Evolutionary conservation across 2,888 invertebrate genomes (phyloP).

Genomic region (Athrips mouffetella): DNA sequence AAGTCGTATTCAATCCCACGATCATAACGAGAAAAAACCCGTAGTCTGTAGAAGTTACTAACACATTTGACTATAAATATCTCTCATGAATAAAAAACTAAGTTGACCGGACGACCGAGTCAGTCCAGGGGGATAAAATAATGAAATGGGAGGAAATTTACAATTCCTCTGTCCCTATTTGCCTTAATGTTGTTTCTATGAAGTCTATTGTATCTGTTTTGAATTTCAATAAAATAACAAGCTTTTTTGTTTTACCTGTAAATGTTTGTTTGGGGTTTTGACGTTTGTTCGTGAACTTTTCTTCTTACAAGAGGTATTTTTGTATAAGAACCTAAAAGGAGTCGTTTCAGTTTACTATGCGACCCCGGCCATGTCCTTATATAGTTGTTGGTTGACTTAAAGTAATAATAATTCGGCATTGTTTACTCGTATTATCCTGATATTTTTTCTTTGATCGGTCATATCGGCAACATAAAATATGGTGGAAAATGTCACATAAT

Average conservation of each 20-base stretch:
- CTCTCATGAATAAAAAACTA: conserved; percentile 58
- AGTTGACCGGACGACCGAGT: conserved; percentile 39
- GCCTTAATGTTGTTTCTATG: conserved; percentile 23
- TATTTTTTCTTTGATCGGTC: no score
- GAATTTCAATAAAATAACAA: conserved; percentile 13
- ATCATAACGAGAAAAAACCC: conserved; percentile 2
- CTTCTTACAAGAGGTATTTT: neutral
- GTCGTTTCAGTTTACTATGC: no score
- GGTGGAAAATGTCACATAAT: no score
- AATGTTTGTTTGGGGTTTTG: neutral
- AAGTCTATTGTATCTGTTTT: conserved; percentile 32
- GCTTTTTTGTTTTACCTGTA: neutral
- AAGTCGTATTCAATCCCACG: neutral
- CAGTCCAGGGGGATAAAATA: conserved; percentile 45
- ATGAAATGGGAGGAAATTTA: conserved; percentile 57
- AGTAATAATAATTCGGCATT: no score
- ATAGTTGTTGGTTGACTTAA: no score
- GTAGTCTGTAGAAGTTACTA: conserved; percentile 18
- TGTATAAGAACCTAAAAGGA: no score
- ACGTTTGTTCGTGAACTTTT: neutral
- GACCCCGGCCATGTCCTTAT: no score
- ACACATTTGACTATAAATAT: conserved; percentile 40
- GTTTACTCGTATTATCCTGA: no score
- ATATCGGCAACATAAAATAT: no score
- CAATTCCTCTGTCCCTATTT: conserved; percentile 44